Evolutionary conservation across 2,888 invertebrate genomes (phyloP).

Genomic region (Trichacis sp.): DNA sequence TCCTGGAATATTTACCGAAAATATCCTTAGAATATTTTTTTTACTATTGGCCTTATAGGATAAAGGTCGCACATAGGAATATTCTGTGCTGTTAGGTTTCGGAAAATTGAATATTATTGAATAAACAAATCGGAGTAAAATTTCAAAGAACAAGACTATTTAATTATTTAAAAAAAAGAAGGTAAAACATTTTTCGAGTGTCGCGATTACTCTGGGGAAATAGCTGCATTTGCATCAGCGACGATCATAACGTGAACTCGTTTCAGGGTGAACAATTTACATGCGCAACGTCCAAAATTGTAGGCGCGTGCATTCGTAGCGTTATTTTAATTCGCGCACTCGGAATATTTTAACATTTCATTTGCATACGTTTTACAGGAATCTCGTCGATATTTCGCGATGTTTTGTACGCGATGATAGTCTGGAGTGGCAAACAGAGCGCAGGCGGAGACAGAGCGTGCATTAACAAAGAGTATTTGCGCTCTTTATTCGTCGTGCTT

Average conservation of each 20-base stretch:
- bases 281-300: slow-evolving; percentile 44
- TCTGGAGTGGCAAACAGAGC: slow-evolving; percentile 30
- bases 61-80: no score
- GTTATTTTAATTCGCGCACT: slow-evolving; percentile 67
- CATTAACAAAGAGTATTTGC: slow-evolving; percentile 56
- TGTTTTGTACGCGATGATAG: slow-evolving; percentile 50
- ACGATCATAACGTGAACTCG: slow-evolving; percentile 55
- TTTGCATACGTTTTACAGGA: slow-evolving; percentile 66
- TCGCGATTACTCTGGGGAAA: background rate
- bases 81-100: no score
- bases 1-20: no score
- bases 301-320: slow-evolving; percentile 60
- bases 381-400: slow-evolving; percentile 66
- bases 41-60: no score
- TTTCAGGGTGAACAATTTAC: slow-evolving; percentile 63
- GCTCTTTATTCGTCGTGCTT: slow-evolving; percentile 53
- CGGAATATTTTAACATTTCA: slow-evolving; percentile 67
- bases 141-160: no score
- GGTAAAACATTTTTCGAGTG: background rate
- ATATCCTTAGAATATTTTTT: no score
- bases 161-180: no score
- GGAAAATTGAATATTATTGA: no score
- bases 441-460: slow-evolving; percentile 39
- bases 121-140: no score
- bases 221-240: background rate